Percentiles rank a stretch among this genome's conserved stretches.
phyloP scores from a whole-genome alignment of 35 echinoderm and acorn worm species.

The Ophioderma brevispina region DNA sequence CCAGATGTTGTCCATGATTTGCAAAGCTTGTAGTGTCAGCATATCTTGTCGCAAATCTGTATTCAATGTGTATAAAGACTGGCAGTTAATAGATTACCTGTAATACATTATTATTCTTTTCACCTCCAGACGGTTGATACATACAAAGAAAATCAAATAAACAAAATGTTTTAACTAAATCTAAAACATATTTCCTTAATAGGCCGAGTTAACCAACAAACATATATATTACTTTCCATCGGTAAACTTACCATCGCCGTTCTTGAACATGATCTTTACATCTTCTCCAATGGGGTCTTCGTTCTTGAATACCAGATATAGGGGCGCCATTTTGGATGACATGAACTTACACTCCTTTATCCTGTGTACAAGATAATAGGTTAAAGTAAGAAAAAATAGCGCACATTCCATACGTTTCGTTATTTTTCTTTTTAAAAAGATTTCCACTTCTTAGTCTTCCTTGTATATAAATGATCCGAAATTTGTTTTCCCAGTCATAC shows the following conservation, averaged over 20 bases:
- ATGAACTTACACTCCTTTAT: conserved; percentile 90
- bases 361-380: conserved; percentile 28
- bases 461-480: background rate
- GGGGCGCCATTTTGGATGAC: conserved; percentile 88
- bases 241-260: conserved; percentile 97
- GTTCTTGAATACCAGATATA: conserved; percentile 95
- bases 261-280: conserved; percentile 87
- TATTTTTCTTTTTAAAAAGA: too few species aligned
- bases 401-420: background rate
- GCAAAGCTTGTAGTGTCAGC: conserved; percentile 94
- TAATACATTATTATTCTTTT: too few species aligned
- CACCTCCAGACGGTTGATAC: too few species aligned
- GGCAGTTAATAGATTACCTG: too few species aligned
- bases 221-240: too few species aligned
- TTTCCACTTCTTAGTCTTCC: background rate
- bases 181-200: too few species aligned
- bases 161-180: too few species aligned
- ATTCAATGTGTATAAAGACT: too few species aligned
- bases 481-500: conserved; percentile 28
- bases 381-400: background rate
- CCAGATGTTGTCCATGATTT: conserved; percentile 99
- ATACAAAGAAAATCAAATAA: too few species aligned
- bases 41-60: conserved; percentile 96
- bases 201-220: too few species aligned
- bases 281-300: conserved; percentile 86